Conservation (phyloP, 2,797 vertebrate genomes). For the Bryconaethiops microstoma region DNA sequence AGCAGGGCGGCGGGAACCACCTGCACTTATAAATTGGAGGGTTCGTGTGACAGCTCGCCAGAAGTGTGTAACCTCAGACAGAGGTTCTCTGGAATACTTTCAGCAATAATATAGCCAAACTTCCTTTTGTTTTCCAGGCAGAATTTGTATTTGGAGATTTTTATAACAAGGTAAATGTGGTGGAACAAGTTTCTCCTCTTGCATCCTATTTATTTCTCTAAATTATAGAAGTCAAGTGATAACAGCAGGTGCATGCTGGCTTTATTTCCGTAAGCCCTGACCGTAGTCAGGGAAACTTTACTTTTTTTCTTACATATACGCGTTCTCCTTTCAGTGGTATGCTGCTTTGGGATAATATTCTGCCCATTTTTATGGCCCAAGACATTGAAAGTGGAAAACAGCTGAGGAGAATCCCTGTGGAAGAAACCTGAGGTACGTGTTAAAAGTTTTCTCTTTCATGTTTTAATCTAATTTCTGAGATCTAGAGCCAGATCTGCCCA, state of each 20-base stretch:
- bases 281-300: neutral
- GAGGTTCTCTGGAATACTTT: constrained; percentile 27
- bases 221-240: neutral
- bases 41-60: constrained; percentile 28
- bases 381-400: constrained; percentile 54
- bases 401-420: constrained; percentile 16
- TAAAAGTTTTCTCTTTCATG: neutral
- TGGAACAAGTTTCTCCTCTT: neutral
- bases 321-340: constrained; percentile 51
- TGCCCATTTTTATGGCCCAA: constrained; percentile 65
- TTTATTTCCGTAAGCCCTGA: neutral
- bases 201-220: neutral
- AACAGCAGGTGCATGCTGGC: neutral
- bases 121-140: neutral
- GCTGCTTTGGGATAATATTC: constrained; percentile 55
- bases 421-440: constrained; percentile 22
- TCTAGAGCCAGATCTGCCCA: neutral
- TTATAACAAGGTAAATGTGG: constrained; percentile 22
- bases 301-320: neutral
- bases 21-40: constrained; percentile 72
- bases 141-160: neutral
- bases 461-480: neutral
- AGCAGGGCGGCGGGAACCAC: constrained; percentile 46
- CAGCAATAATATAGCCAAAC: neutral
- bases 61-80: constrained; percentile 16